Evolutionary conservation across 2,113 vertebrate genomes (phyloP).

Genomic region (Pachyramphus minor): DNA sequence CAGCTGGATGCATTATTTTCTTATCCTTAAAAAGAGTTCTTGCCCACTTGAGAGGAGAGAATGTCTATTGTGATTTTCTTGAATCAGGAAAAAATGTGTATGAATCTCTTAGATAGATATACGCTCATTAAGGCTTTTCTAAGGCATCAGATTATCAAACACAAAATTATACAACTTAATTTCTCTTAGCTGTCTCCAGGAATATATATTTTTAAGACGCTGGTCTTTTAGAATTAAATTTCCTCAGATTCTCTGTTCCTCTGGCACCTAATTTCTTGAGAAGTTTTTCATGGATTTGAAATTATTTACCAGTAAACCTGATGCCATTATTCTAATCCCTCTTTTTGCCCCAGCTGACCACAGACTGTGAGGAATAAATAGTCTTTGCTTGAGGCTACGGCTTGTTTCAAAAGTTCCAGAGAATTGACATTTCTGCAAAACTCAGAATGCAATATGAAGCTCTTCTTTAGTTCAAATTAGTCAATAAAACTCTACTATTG

Average conservation of each 20-base stretch:
- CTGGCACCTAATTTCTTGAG: background rate
- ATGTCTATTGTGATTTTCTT: background rate
- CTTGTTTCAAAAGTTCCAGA: constrained; percentile 30
- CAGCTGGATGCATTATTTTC: background rate
- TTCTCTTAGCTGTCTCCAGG: background rate
- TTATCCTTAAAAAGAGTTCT: background rate
- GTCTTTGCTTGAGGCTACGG: background rate
- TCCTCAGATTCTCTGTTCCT: background rate
- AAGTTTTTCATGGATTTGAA: background rate
- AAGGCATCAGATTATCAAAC: background rate
- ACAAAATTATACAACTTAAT: background rate
- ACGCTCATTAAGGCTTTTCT: background rate
- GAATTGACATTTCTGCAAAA: constrained; percentile 17
- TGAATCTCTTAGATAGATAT: background rate
- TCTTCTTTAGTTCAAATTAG: background rate
- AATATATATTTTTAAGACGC: background rate
- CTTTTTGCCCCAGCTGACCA: constrained; percentile 55
- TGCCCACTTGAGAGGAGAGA: background rate
- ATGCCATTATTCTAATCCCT: constrained; percentile 25
- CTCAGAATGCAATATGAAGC: background rate
- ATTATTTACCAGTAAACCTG: background rate
- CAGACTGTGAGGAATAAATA: background rate
- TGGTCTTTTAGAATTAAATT: background rate
- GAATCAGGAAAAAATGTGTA: background rate
- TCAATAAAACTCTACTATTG: background rate